A percentile compares a stretch with the other conserved stretches of the same genome.
Evolutionary conservation across 2,113 vertebrate genomes (phyloP).

Genomic region (Callionymus lyra): DNA sequence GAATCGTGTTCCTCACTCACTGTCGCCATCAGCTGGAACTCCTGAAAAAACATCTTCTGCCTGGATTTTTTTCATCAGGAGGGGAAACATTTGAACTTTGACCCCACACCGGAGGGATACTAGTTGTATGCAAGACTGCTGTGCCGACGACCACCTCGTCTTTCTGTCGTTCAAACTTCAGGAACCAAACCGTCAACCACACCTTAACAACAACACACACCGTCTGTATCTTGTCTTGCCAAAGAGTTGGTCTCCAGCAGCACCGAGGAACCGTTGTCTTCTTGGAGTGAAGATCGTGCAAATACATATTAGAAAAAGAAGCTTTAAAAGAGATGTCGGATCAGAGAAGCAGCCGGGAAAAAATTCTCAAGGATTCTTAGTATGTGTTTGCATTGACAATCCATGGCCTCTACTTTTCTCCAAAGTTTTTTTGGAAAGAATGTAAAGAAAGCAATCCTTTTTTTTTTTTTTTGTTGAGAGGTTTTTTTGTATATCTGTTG

Average conservation of each 20-base stretch:
- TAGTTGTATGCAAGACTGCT: constrained; percentile 53
- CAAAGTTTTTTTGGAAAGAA: constrained; percentile 8
- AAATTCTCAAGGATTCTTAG: constrained; percentile 4
- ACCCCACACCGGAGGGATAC: constrained; percentile 25
- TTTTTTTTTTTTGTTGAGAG: constrained; percentile 11
- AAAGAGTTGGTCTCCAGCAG: constrained; percentile 42
- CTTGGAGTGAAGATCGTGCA: not conserved
- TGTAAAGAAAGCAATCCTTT: constrained; percentile 1
- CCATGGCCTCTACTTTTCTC: constrained; percentile 31
- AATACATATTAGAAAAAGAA: not conserved
- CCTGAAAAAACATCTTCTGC: constrained; percentile 11
- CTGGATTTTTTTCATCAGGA: constrained; percentile 8
- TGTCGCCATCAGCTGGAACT: constrained; percentile 1
- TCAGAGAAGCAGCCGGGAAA: no score
- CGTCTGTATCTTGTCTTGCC: constrained; percentile 30
- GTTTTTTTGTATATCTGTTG: constrained; percentile 4
- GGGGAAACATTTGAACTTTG: constrained; percentile 36
- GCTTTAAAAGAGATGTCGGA: no score
- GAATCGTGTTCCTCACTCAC: not conserved
- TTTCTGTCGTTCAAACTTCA: constrained; percentile 3
- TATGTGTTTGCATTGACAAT: constrained; percentile 65
- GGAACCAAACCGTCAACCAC: constrained; percentile 12
- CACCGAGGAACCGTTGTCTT: constrained; percentile 15
- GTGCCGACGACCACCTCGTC: constrained; percentile 31
- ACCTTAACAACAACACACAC: constrained; percentile 10